Conservation (phyloP, 2,888 invertebrate genomes). For the Atethmia centrago region DNA sequence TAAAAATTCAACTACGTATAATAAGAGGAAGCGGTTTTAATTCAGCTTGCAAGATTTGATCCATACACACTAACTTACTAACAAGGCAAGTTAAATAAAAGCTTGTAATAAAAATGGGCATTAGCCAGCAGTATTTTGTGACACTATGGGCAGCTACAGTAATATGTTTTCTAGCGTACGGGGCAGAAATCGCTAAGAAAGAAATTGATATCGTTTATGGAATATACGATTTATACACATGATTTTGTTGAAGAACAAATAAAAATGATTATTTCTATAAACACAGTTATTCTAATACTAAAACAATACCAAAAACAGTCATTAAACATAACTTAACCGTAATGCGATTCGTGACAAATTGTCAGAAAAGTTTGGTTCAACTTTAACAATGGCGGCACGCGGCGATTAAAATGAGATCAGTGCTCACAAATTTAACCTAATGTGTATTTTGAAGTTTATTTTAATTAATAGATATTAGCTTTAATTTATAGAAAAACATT, state of each 20-base stretch:
- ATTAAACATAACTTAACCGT: constrained; percentile 62
- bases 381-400: constrained; percentile 31
- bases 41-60: too few species aligned
- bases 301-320: constrained; percentile 47
- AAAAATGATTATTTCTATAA: not conserved
- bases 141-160: not conserved
- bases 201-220: not conserved
- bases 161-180: not conserved
- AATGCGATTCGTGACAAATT: constrained; percentile 60
- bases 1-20: too few species aligned
- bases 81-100: too few species aligned
- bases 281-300: constrained; percentile 15
- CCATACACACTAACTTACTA: too few species aligned
- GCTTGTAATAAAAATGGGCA: not conserved
- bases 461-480: constrained; percentile 39
- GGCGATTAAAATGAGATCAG: constrained; percentile 66
- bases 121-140: not conserved
- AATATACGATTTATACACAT: not conserved
- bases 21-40: too few species aligned
- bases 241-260: not conserved
- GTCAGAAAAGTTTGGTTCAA: constrained; percentile 56
- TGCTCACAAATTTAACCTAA: constrained; percentile 44
- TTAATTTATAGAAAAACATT: not conserved
- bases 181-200: not conserved
- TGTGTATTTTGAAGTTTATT: constrained; percentile 41